Conservation (phyloP, 2,113 vertebrate species). For the Arvicanthis niloticus region DNA sequence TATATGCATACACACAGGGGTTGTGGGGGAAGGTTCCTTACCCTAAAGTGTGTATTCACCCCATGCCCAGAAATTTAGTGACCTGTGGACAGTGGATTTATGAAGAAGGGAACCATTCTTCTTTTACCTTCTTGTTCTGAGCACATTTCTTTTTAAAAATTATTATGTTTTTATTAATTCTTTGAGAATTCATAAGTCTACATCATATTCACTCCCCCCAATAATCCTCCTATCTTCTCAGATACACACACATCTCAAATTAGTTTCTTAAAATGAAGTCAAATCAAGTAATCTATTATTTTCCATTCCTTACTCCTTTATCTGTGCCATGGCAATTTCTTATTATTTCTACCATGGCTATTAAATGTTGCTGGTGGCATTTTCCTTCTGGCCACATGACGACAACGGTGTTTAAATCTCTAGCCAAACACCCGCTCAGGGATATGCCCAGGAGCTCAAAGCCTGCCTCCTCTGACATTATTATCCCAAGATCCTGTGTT, state of each 20-base stretch:
- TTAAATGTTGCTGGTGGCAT: constrained; percentile 61
- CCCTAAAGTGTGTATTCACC: background rate
- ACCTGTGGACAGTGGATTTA: background rate
- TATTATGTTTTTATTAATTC: background rate
- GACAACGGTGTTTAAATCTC: background rate
- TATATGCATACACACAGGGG: no score
- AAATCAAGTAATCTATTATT: background rate
- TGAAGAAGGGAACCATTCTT: background rate
- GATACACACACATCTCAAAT: background rate
- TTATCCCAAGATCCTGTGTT: background rate
- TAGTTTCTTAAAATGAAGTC: background rate
- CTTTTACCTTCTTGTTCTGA: background rate
- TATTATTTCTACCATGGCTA: constrained; percentile 50
- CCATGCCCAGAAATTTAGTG: background rate
- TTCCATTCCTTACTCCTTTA: constrained; percentile 60
- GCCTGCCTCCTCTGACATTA: background rate
- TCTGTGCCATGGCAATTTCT: background rate
- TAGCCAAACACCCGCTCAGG: constrained; percentile 64
- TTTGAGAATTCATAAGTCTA: background rate
- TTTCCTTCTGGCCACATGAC: constrained; percentile 69
- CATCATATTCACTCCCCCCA: background rate
- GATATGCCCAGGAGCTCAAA: background rate
- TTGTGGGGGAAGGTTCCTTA: background rate
- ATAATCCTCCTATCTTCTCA: background rate
- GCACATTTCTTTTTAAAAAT: constrained; percentile 10